Evolutionary conservation across 1,140 invertebrate genomes (phyloP), one percentile per base, ranked within the genome.

Genomic region (Nasonia giraulti): DNA sequence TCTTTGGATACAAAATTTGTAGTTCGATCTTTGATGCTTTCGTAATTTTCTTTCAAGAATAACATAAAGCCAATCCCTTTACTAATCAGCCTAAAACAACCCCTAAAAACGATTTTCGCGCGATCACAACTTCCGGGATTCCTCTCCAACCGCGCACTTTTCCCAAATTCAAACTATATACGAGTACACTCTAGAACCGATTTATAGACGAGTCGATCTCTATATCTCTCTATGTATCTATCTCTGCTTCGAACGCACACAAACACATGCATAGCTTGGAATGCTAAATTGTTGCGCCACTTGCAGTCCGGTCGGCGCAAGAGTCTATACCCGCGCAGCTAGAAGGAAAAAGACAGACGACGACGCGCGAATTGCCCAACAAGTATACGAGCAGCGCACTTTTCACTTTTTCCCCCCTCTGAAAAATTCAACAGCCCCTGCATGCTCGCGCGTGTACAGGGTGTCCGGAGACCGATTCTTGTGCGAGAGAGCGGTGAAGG

Each of bases 281-380:
- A 93, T 92, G 89, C 90, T 92, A 91, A 92, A 93, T 92, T 91
- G 86, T 93, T 93, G 91, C 92, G 89, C 89, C 91, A 93, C 87
- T 86, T 33, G 79, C 76, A 81, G 69, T 90, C 88, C 88, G 83
- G 87, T 87, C 76, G 74, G 23, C n/a, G 40, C 74, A 33, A 62
- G 17, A 62, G 55, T n/a, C 37, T 17, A 33, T 76, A 74, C 40
- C 31, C 68, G 27, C 23, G 7, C 17, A 27, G 68, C 68, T 33
- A 10, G 68, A 71, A 71, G 11, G 68, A 71, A 71, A 88, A 88
- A 88, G 87, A 87, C 86, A 89, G 87, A 62, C 55, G 55, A 62
- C 55, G 55, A 20, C 14, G 55, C 55, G 86, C 87, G 68, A 90
- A 89, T 92, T 92, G 90, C 91, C 88, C 89, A 92, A 92, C 89